These are phyloP conservation scores for Alentia gelatinosa DNA, from an alignment of 2,888 invertebrate species.

Conservation along the genomic window DNA sequence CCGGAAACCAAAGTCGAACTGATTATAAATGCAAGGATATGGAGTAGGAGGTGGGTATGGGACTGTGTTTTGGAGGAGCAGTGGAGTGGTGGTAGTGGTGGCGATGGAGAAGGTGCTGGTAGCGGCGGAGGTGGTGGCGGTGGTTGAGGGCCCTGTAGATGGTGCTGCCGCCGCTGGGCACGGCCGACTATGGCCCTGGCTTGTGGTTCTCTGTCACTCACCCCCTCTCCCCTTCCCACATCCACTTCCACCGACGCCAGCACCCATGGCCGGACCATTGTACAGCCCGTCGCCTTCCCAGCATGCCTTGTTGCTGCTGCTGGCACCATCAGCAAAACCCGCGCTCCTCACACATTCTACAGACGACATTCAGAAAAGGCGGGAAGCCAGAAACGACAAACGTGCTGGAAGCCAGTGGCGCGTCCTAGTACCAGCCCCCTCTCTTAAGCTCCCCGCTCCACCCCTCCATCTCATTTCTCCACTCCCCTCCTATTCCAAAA, in stretches of 20 bases:
- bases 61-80: neutral
- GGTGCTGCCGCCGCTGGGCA: constrained; percentile 13
- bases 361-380: constrained; percentile 18
- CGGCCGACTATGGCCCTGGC: neutral
- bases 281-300: constrained; percentile 14
- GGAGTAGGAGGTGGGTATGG: neutral
- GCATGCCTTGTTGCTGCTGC: constrained; percentile 9
- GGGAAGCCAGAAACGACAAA: constrained; percentile 2
- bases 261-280: neutral
- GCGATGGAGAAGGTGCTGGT: too few relatives aligned
- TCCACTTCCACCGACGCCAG: neutral
- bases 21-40: neutral
- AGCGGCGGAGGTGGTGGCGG: neutral
- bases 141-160: neutral
- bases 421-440: neutral
- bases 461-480: neutral
- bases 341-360: neutral
- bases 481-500: neutral
- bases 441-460: neutral
- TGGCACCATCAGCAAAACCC: neutral
- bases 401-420: neutral
- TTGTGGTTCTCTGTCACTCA: neutral
- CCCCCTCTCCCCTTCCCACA: neutral
- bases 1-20: neutral
- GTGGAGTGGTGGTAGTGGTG: neutral